phyloP scores from a whole-genome alignment of 2,888 invertebrate genomes.

The Cryptus armator region DNA sequence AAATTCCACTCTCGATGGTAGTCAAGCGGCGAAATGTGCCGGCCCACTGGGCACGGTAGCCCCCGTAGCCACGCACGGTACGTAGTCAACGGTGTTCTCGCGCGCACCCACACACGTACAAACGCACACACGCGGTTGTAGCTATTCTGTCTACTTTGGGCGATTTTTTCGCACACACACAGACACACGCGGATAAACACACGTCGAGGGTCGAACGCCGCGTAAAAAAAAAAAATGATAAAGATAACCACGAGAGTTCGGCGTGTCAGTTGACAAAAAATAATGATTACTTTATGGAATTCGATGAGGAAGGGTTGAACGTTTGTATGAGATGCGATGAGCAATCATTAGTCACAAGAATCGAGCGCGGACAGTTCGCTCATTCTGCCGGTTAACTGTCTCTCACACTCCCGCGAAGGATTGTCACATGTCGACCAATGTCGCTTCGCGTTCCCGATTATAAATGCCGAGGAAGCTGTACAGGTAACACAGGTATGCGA shows the following conservation, averaged over 20 bases:
- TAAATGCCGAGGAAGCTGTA: background rate
- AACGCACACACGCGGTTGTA: background rate
- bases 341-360: conserved; percentile 23
- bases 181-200: background rate
- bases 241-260: conserved; percentile 10
- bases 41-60: conserved; percentile 62
- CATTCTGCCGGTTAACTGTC: conserved; percentile 21
- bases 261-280: conserved; percentile 29
- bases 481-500: conserved; percentile 3
- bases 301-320: background rate
- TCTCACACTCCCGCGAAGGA: background rate
- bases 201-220: background rate
- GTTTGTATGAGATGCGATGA: background rate
- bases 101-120: background rate
- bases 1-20: conserved; percentile 33
- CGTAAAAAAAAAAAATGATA: background rate
- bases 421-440: conserved; percentile 16
- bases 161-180: background rate
- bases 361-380: conserved; percentile 5
- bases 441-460: conserved; percentile 7
- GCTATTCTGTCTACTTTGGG: background rate
- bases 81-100: conserved; percentile 11
- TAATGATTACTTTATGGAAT: background rate
- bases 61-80: conserved; percentile 16
- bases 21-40: conserved; percentile 53